Conservation (phyloP, 1,140 invertebrate species). For the Heliconius nattereri region DNA sequence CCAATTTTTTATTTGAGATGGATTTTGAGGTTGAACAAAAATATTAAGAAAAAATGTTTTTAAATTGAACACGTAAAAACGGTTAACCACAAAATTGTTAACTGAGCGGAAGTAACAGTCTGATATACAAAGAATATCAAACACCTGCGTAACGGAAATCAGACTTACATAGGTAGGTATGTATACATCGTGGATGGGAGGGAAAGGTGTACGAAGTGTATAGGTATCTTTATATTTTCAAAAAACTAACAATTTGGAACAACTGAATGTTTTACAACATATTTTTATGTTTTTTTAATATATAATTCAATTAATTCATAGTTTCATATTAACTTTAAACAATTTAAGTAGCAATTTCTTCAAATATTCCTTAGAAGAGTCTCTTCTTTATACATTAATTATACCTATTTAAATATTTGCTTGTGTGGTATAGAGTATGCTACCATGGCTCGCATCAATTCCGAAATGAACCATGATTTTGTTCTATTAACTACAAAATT, state of each 20-base stretch:
- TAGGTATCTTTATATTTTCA: background rate
- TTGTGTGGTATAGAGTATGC: background rate
- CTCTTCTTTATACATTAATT: too few relatives aligned
- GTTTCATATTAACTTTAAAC: too few relatives aligned
- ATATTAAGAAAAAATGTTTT: background rate
- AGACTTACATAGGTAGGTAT: background rate
- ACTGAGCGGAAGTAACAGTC: constrained; percentile 13
- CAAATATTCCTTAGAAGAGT: too few relatives aligned
- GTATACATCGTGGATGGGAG: background rate
- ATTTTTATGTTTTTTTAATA: too few relatives aligned
- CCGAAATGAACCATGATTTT: too few relatives aligned
- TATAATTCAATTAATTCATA: too few relatives aligned
- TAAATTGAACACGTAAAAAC: constrained; percentile 20
- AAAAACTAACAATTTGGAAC: too few relatives aligned
- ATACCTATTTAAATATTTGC: too few relatives aligned
- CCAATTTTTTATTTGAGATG: background rate
- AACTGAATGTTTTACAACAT: too few relatives aligned
- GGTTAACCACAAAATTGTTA: constrained; percentile 23
- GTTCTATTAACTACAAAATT: constrained; percentile 1
- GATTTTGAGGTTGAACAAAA: background rate
- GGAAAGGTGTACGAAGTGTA: background rate
- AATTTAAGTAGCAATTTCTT: too few relatives aligned
- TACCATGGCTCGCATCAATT: background rate
- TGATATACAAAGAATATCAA: constrained; percentile 24
- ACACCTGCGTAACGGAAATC: constrained; percentile 30